Conservation (phyloP, 2,888 invertebrate species). For the Leptarthrus brevirostris region DNA sequence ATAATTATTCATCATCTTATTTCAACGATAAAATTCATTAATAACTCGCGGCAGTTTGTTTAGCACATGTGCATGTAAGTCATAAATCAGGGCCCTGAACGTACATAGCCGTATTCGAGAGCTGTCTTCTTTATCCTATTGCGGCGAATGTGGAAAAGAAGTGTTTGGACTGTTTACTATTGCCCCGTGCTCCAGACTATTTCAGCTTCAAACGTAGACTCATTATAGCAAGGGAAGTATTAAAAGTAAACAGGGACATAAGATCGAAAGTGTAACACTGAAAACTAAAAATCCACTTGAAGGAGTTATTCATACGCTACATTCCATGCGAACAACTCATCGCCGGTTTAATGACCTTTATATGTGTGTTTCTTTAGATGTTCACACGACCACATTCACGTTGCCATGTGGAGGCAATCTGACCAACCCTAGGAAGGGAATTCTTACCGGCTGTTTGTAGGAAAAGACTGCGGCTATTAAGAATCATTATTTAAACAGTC, state of each 20-base stretch:
- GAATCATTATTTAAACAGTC: conserved; percentile 20
- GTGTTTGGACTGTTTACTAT: conserved; percentile 31
- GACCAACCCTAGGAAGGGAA: not conserved
- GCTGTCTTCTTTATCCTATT: conserved; percentile 10
- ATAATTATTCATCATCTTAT: conserved; percentile 21
- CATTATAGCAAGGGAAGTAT: conserved; percentile 26
- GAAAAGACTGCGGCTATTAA: not conserved
- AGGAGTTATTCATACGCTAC: conserved; percentile 39
- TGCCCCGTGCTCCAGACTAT: conserved; percentile 14
- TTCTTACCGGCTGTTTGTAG: not conserved
- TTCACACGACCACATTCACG: not conserved
- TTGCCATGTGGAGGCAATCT: not conserved
- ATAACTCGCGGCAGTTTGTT: conserved; percentile 32
- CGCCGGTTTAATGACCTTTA: conserved; percentile 42
- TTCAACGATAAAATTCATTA: conserved; percentile 38
- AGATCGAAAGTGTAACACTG: conserved; percentile 14
- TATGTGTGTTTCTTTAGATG: conserved; percentile 30
- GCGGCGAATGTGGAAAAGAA: not conserved
- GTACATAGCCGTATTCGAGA: conserved; percentile 3
- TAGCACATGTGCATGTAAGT: conserved; percentile 18
- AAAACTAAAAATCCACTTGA: conserved; percentile 41
- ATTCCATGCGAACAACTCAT: conserved; percentile 44
- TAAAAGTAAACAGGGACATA: conserved; percentile 36
- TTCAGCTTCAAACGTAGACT: conserved; percentile 36
- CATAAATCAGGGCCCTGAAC: conserved; percentile 26